phyloP scores from a whole-genome alignment of 2,797 vertebrate genomes.

The Macroramphosus scolopax region DNA sequence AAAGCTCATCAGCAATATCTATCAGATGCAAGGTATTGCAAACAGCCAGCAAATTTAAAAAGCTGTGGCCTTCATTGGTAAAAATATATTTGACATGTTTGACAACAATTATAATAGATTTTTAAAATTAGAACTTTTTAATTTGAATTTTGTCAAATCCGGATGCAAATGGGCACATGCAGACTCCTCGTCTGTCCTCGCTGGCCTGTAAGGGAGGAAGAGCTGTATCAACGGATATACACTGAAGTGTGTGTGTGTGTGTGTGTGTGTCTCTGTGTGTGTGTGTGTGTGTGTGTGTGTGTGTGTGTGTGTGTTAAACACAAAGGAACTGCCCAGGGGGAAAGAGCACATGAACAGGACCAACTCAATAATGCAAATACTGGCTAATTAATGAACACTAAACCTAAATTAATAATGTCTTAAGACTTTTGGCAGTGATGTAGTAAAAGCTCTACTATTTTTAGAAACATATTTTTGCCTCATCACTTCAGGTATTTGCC shows the following conservation, averaged over 20 bases:
- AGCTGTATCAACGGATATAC: slow-evolving; percentile 9
- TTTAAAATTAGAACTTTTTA: too few relatives aligned
- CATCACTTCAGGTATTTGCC: slow-evolving; percentile 32
- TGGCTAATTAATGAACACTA: slow-evolving; percentile 63
- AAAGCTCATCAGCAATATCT: too few relatives aligned
- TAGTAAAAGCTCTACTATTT: slow-evolving; percentile 45
- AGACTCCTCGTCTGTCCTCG: too few relatives aligned
- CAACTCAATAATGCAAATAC: slow-evolving; percentile 70
- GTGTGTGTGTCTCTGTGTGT: slow-evolving; percentile 7
- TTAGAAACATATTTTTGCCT: slow-evolving; percentile 37
- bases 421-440: slow-evolving; percentile 46
- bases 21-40: too few relatives aligned
- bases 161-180: too few relatives aligned
- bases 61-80: too few relatives aligned
- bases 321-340: slow-evolving; percentile 43
- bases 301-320: slow-evolving; percentile 53
- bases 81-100: too few relatives aligned
- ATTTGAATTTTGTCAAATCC: too few relatives aligned
- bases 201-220: too few relatives aligned
- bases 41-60: too few relatives aligned
- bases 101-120: too few relatives aligned
- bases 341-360: slow-evolving; percentile 48
- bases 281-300: slow-evolving; percentile 14
- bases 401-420: slow-evolving; percentile 59
- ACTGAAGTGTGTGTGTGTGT: slow-evolving; percentile 9